Evolutionary conservation across 2,113 vertebrate genomes (phyloP), one percentile per base, ranked within the genome.

Genomic region (Ardeotis arabs): DNA sequence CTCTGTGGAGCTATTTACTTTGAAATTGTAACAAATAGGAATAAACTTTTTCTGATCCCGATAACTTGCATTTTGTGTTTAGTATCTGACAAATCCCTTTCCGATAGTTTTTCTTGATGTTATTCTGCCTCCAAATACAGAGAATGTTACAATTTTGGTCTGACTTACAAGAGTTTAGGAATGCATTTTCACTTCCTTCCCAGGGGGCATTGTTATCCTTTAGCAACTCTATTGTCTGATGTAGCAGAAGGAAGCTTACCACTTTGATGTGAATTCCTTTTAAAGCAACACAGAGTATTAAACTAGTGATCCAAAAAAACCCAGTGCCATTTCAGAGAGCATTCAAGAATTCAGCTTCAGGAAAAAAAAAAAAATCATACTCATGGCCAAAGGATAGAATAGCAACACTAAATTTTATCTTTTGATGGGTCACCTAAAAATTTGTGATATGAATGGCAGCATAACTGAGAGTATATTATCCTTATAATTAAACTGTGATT

Each of bases 191-290:
- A 70, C 31, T 94, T 95, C 83, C 70, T 92, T 95, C 87, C 91
- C 93, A 95, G 84, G 87, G 56, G 93, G 63, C 77, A 92, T 94
- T 97, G 91, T 97, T 97, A 96, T 91, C 33, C 91, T 95, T 97
- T 91, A 93, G 87, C 83, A 97, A 75, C 79, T 95, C 80, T 88
- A 68, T 96, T 96, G 93, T 96, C 77, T 96, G 55, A 14, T 92
- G 64, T 47, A 90, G 73, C 78, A 96, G 87, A 97, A 95, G 74
- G 91, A 93, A 97, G 39, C 62, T 89, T 85, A 75, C 64, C 19
- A 41, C 82, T 85, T 94, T 93, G 68, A 96, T 96, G 85, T 83
- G 62, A 84, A 76, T 96, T 89, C 58, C 72, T 93, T 96, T 95
- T 94, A 93, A 92, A 93, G 53, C 39, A 78, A 56, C 4, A 21